Evolutionary conservation across 1,140 invertebrate species (phyloP).

Genomic region (Penaeus chinensis): DNA sequence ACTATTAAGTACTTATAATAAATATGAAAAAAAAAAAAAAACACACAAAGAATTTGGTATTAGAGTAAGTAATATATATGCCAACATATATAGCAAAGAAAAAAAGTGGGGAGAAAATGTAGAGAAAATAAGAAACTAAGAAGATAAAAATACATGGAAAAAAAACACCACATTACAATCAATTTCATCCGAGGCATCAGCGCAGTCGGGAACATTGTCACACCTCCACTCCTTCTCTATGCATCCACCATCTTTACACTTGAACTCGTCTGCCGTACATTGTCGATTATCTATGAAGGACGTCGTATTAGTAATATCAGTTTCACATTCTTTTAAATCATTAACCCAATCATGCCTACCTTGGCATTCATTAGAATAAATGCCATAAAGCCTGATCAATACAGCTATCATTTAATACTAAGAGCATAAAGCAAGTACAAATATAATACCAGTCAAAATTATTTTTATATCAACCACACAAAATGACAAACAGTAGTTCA

Average conservation of each 20-base stretch:
- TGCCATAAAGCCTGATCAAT: no score
- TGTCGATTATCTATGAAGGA: conserved; percentile 38
- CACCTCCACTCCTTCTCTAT: conserved; percentile 65
- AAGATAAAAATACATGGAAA: conserved; percentile 13
- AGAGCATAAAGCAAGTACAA: no score
- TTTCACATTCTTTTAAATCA: neutral
- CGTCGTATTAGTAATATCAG: conserved; percentile 13
- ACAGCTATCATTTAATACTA: no score
- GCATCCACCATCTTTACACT: conserved; percentile 66
- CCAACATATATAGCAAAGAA: neutral
- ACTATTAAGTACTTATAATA: no score
- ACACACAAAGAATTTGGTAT: no score
- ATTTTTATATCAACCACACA: neutral
- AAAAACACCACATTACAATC: conserved; percentile 64
- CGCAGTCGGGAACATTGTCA: conserved; percentile 67
- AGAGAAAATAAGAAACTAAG: conserved; percentile 5
- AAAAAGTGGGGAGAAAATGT: neutral
- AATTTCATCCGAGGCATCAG: conserved; percentile 67
- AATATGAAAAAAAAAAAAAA: no score
- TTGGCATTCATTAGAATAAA: no score
- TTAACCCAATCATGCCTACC: no score
- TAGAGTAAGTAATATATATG: no score
- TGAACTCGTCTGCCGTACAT: conserved; percentile 65
- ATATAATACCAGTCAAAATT: no score
- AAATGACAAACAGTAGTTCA: neutral